A percentile compares a stretch with the other conserved stretches of the same genome.
Conservation (phyloP, 2,888 invertebrate genomes). For the Congeria kusceri region DNA sequence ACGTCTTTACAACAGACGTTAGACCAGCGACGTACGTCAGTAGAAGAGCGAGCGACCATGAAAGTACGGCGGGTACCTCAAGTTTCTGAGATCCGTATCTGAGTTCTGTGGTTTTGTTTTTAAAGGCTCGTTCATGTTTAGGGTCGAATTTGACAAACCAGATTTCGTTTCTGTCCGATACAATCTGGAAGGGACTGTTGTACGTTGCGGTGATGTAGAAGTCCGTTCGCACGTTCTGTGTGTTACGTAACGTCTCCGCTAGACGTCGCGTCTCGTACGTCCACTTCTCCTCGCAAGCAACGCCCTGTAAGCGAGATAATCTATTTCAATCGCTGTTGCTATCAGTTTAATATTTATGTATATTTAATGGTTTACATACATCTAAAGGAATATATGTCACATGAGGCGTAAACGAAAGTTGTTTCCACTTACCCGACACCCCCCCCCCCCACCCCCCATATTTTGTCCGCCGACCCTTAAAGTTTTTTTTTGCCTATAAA, state of each 20-base stretch:
- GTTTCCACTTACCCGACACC: too few relatives aligned
- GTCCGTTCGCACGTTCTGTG: conserved; percentile 47
- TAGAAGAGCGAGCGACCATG: conserved; percentile 13
- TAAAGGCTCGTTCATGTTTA: not conserved
- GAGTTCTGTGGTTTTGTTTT: conserved; percentile 10
- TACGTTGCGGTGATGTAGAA: conserved; percentile 51
- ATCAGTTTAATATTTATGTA: too few relatives aligned
- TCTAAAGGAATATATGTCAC: too few relatives aligned
- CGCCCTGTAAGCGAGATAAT: conserved; percentile 19
- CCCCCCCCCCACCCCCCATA: too few relatives aligned
- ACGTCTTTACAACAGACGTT: not conserved
- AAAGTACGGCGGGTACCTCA: conserved; percentile 15
- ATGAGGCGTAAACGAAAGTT: too few relatives aligned
- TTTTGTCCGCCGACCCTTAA: too few relatives aligned
- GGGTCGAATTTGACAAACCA: conserved; percentile 51
- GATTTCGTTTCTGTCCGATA: conserved; percentile 39
- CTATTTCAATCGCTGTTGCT: too few relatives aligned
- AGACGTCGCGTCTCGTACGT: conserved; percentile 35
- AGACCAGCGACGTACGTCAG: conserved; percentile 20
- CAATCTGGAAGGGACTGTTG: conserved; percentile 52
- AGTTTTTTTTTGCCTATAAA: too few relatives aligned
- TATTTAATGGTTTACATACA: too few relatives aligned
- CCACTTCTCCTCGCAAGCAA: conserved; percentile 52
- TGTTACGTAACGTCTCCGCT: conserved; percentile 30
- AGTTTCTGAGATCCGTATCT: conserved; percentile 26